Base-by-base conservation (phyloP, 2,797 vertebrate species). In the Semaprochilodus insignis region DNA sequence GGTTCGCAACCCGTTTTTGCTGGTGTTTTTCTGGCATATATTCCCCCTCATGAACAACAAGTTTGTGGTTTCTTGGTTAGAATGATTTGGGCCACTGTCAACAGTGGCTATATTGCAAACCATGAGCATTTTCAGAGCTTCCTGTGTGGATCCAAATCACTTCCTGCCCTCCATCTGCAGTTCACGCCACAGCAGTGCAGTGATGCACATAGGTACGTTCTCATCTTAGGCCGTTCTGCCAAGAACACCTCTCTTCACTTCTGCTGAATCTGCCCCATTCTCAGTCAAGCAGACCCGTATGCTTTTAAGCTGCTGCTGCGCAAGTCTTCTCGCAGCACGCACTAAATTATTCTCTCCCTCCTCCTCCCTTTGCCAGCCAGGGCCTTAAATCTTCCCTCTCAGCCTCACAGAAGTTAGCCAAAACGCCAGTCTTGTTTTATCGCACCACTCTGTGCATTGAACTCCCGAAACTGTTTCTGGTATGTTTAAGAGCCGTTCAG, bases 271-370 rank as follows among this genome's bases (percentile, higher is more conserved):
- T 51, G 6, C 21, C 21, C 13, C 54, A 17, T 59, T 73, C 25
- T 48, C 55, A 83, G 73, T 40, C 27, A 78, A 71, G 25, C 57
- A 55, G 27, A 25, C 11, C 19, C 44, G 36, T 65, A 44, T 25
- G 17, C 71, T 70, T 34, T 66, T 51, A 67, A 48, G n/a, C 55
- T 17, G 23, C 25, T 21, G 44, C 55, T 80, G 52, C 65, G 51
- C 72, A 34, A 60, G 54, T 23, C 74, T 54, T 74, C 70, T 14
- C 67, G 66, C 57, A 54, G 52, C 21, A 3, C 54, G 2, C 40
- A 16, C 71, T 55, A 57, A 31, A 21, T 15, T 3, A 71, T 16
- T 48, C 75, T 48, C 69, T 54, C 40, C 62, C 36, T 40, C 25
- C 62, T 57, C 31, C 54, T 21, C 23, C 23, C 52, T 71, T 60